These are phyloP conservation scores for Agrotis clavis DNA, from an alignment of 2,888 invertebrate genomes.

Conservation along the genomic window DNA sequence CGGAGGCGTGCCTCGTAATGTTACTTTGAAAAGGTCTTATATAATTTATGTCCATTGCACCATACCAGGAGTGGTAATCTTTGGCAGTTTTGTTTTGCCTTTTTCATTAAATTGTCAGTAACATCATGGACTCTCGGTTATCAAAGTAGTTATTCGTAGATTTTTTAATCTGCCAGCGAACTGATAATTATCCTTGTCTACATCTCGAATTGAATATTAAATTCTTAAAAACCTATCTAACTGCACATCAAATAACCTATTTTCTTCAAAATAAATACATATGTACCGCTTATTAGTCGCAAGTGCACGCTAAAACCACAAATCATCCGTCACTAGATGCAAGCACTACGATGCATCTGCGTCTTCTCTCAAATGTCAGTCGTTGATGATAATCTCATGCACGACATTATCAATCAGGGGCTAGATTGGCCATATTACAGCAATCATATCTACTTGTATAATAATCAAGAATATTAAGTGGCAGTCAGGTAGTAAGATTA, in stretches of 20 bases:
- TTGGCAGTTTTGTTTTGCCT: background rate
- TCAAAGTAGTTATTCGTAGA: too few species aligned
- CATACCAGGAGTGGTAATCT: background rate
- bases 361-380: slow-evolving; percentile 58
- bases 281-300: slow-evolving; percentile 16
- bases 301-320: slow-evolving; percentile 50
- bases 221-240: background rate
- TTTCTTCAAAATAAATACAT: slow-evolving; percentile 12
- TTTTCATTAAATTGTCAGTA: too few species aligned
- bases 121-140: too few species aligned
- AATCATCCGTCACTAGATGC: slow-evolving; percentile 44
- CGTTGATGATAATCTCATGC: slow-evolving; percentile 60
- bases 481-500: slow-evolving; percentile 42
- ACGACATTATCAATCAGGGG: slow-evolving; percentile 64
- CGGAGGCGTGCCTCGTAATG: slow-evolving; percentile 62
- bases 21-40: slow-evolving; percentile 53
- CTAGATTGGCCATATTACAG: slow-evolving; percentile 61
- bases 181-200: background rate
- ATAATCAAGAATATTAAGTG: slow-evolving; percentile 57
- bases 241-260: slow-evolving; percentile 18
- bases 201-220: too few species aligned
- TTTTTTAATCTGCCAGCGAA: background rate
- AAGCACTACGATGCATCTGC: slow-evolving; percentile 27
- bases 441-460: slow-evolving; percentile 52
- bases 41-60: slow-evolving; percentile 11